Percentiles rank a stretch among this genome's conserved stretches.
phyloP scores from a whole-genome alignment of 2,113 vertebrate genomes.

The Procavia capensis region DNA sequence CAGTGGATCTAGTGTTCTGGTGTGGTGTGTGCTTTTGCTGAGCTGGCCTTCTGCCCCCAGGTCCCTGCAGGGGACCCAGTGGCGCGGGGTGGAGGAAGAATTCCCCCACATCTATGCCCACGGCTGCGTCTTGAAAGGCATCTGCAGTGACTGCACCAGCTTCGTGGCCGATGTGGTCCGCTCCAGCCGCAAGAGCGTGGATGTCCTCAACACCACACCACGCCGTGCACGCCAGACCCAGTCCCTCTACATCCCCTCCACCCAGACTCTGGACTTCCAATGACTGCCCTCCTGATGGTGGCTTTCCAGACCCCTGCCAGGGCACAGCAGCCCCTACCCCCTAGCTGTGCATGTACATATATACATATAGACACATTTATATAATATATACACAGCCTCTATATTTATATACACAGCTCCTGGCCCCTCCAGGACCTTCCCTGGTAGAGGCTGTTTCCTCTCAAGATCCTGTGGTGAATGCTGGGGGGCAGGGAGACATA shows the following conservation, averaged over 20 bases:
- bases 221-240: slow-evolving; percentile 84
- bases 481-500: background rate
- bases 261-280: slow-evolving; percentile 72
- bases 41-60: slow-evolving; percentile 77
- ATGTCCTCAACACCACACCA: slow-evolving; percentile 92
- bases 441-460: background rate
- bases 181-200: slow-evolving; percentile 96
- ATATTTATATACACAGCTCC: slow-evolving; percentile 82
- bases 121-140: slow-evolving; percentile 92
- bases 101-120: slow-evolving; percentile 97
- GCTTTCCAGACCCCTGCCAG: background rate
- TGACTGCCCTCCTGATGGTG: slow-evolving; percentile 48
- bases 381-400: slow-evolving; percentile 78
- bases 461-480: background rate
- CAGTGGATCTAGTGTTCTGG: no score
- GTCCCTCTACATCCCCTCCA: slow-evolving; percentile 83
- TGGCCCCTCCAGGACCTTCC: background rate
- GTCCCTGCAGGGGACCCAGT: slow-evolving; percentile 90
- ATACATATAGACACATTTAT: slow-evolving; percentile 77
- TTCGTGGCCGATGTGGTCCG: slow-evolving; percentile 94
- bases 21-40: background rate
- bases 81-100: slow-evolving; percentile 93
- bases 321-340: background rate
- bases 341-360: slow-evolving; percentile 82
- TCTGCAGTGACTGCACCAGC: slow-evolving; percentile 94